phyloP scores from a whole-genome alignment of 1,140 invertebrate species.

The roundworm (Caenorhabditis elegans) region WBcel235 BX284604.4:14464001-14464500 shows the following conservation, averaged over 20 bases:
- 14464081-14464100: too few relatives aligned
- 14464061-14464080: too few relatives aligned
- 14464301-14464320: slow-evolving; percentile 8
- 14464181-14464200: too few relatives aligned
- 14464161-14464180: too few relatives aligned
- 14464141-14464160: background rate
- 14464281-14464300: background rate
- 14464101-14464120: too few relatives aligned
- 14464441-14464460: background rate
- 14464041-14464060: background rate
- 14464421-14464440: background rate
- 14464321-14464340: background rate
- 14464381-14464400: background rate
- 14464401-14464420: background rate
- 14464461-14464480: background rate
- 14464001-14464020: slow-evolving; percentile 4
- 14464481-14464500: background rate
- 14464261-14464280: background rate
- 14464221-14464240: background rate
- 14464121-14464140: too few relatives aligned
- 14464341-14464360: background rate
- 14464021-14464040: background rate
- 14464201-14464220: background rate
- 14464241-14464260: background rate
- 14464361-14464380: background rate